Base-by-base conservation (phyloP, 2,888 invertebrate species). In the Deladenus siricidicola region DNA sequence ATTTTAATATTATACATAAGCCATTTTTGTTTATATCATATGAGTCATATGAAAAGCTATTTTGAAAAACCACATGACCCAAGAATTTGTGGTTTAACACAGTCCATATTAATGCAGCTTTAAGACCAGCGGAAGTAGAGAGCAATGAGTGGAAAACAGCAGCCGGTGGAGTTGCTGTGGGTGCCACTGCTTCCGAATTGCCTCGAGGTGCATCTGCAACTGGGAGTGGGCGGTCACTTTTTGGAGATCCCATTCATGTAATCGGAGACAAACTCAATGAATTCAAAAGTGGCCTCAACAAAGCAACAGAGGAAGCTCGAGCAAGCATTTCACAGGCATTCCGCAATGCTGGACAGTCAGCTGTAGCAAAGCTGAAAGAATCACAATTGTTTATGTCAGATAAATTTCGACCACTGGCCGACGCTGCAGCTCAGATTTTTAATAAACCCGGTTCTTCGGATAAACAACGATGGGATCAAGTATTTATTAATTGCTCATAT, bases 401-500 rank as follows among this genome's bases (percentile, higher is more conserved):
- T 23, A 61, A 61, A 29, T 62, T 61, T 43, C 60, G 60, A 3
- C 60, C 61, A 6, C 19, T 61, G 42, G 23, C 48, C 3, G 61
- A 61, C 42, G 51, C 24, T 14, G 61, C 61, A 8, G 26, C 63
- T 14, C 28, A 29, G 34, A 61, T 61, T n/a, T 61, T 61, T 42
- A 21, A 50, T 10, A 24, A 21, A 24, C 50, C 60, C 2, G 60
- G 51, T 2, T 34, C 21, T n/a, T 34, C 21, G 14, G 62, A 63
- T 8, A 61, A 61, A 28, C 50, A 61, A 26, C 58, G 43, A 14
- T 61, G 61, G 61, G 58, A 61, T 30, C 30, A 61, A 45, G 60
- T 60, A 30, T 17, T 39, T 8, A 47, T 28, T 51, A 39, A 4
- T 54, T 17, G 19, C 50, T 50, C 21, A n/a, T 8, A 50, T n/a